Conservation (phyloP, 2,888 invertebrate genomes). For the Odontomyia ornata region DNA sequence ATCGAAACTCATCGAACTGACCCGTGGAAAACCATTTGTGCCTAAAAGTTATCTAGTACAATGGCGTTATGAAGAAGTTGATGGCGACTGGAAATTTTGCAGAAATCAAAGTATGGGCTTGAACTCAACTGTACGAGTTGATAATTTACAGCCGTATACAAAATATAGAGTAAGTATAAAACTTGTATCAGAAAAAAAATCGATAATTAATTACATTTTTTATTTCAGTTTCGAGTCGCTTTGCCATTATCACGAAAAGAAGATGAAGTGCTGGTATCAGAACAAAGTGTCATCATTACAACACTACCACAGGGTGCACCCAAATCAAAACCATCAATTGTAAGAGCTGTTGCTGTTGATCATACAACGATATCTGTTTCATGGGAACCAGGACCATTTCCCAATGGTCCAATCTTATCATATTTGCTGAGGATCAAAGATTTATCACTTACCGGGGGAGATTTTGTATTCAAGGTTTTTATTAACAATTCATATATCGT, state of each 20-base stretch:
- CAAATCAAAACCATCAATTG: slow-evolving; percentile 77
- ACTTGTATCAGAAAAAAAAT: background rate
- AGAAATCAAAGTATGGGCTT: slow-evolving; percentile 76
- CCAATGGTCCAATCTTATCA: slow-evolving; percentile 87
- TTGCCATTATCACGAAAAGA: slow-evolving; percentile 77
- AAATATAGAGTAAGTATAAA: slow-evolving; percentile 79
- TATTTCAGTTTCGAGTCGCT: slow-evolving; percentile 84
- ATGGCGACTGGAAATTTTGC: slow-evolving; percentile 84
- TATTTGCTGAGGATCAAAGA: slow-evolving; percentile 80
- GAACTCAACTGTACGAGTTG: slow-evolving; percentile 73
- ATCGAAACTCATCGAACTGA: slow-evolving; percentile 60
- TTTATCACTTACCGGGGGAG: slow-evolving; percentile 66
- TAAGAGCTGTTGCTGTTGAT: slow-evolving; percentile 81
- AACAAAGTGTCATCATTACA: slow-evolving; percentile 79
- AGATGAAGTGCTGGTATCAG: slow-evolving; percentile 76
- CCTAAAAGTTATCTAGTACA: slow-evolving; percentile 73
- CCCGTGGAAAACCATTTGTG: slow-evolving; percentile 67
- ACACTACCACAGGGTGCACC: slow-evolving; percentile 79
- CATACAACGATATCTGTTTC: slow-evolving; percentile 84
- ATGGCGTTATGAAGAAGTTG: slow-evolving; percentile 77
- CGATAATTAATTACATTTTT: background rate
- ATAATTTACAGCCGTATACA: slow-evolving; percentile 85
- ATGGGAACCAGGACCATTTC: slow-evolving; percentile 88
- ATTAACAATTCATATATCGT: slow-evolving; percentile 40
- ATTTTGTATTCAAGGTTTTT: slow-evolving; percentile 72